Conservation (phyloP, 2,797 vertebrate genomes). For the Phoxinus dragarum region DNA sequence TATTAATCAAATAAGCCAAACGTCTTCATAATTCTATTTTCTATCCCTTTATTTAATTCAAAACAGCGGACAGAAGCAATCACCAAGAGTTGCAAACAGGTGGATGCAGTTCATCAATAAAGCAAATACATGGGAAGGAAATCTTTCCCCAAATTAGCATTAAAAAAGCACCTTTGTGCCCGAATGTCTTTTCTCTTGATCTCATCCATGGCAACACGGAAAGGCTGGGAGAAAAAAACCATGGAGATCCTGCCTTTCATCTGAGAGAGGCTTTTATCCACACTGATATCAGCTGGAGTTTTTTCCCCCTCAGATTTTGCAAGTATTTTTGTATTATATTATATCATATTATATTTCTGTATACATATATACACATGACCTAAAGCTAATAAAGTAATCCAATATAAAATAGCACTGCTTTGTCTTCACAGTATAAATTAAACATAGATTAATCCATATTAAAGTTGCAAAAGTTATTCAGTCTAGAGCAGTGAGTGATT, state of each 20-base stretch:
- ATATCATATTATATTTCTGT: not conserved
- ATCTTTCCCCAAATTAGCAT: conserved; percentile 47
- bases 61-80: not conserved
- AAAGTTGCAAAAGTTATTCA: too few relatives aligned
- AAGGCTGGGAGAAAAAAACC: conserved; percentile 72
- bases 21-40: not conserved
- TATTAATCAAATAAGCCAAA: not conserved
- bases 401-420: too few relatives aligned
- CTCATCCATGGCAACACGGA: conserved; percentile 78
- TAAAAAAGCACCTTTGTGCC: conserved; percentile 15
- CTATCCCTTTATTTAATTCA: not conserved
- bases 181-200: conserved; percentile 46
- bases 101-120: conserved; percentile 1
- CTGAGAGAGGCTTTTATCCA: conserved; percentile 78
- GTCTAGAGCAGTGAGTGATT: too few relatives aligned
- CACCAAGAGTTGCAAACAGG: not conserved
- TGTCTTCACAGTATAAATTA: too few relatives aligned
- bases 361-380: not conserved
- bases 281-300: conserved; percentile 63
- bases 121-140: conserved; percentile 7
- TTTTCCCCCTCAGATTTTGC: not conserved
- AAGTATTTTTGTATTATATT: not conserved
- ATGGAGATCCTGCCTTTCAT: conserved; percentile 82
- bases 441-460: too few relatives aligned
- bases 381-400: too few relatives aligned